phyloP scores from a whole-genome alignment of 2,113 vertebrate genomes.

The Helogale parvula region DNA sequence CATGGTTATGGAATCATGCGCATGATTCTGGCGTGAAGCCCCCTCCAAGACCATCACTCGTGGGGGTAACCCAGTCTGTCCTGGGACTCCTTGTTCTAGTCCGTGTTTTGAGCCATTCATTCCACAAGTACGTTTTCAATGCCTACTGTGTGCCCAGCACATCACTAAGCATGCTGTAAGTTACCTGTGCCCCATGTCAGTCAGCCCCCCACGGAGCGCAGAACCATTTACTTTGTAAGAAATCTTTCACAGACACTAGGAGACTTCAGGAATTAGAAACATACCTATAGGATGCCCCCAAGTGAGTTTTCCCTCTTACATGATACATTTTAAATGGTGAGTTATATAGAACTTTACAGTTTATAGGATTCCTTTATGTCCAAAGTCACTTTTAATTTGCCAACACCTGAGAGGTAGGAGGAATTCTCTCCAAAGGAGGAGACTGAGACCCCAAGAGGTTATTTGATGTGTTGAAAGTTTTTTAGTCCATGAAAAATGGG shows the following conservation, averaged over 20 bases:
- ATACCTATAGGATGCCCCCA: not conserved
- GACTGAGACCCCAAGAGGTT: not conserved
- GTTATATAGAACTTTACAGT: not conserved
- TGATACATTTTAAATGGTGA: not conserved
- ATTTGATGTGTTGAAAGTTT: not conserved
- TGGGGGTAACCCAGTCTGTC: too few relatives aligned
- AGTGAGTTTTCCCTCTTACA: not conserved
- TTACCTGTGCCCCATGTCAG: accelerated
- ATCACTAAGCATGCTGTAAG: not conserved
- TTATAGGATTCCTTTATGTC: not conserved
- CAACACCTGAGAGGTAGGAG: not conserved
- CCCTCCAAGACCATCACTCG: not conserved
- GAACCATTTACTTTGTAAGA: not conserved
- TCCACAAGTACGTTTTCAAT: too few relatives aligned
- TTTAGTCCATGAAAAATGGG: not conserved
- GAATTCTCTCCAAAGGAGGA: not conserved
- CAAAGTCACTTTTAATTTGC: not conserved
- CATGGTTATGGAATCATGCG: not conserved
- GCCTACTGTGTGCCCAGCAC: not conserved
- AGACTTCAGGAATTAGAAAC: not conserved
- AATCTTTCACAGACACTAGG: not conserved
- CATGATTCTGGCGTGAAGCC: not conserved
- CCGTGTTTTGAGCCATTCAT: not conserved
- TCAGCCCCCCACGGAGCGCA: not conserved
- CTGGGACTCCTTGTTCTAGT: accelerated